Percentiles rank a stretch among this genome's conserved stretches.
These are phyloP conservation scores for Bembecia ichneumoniformis DNA, from an alignment of 2,888 invertebrate species.

Conservation along the genomic window DNA sequence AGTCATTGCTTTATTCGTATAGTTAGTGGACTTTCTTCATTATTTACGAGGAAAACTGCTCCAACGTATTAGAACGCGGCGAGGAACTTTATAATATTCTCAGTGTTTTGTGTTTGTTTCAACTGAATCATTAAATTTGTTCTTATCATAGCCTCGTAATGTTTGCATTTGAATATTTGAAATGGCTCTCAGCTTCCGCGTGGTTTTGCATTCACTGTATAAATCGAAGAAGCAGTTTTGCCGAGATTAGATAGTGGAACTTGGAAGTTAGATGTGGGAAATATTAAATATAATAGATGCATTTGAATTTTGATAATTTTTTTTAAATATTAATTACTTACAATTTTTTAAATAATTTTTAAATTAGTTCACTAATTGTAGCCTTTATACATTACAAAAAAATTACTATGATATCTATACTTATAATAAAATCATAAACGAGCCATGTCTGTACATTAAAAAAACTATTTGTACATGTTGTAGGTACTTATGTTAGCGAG, in stretches of 20 bases:
- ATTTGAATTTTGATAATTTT: too few species aligned
- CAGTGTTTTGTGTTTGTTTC: neutral
- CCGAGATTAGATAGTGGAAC: conserved; percentile 7
- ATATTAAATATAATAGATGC: conserved; percentile 11
- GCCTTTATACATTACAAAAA: too few species aligned
- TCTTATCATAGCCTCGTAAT: conserved; percentile 22
- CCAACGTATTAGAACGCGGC: neutral
- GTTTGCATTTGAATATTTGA: conserved; percentile 34
- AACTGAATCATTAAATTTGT: conserved; percentile 16
- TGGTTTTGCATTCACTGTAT: conserved; percentile 12
- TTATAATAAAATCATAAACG: too few species aligned
- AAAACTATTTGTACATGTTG: too few species aligned
- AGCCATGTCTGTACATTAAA: too few species aligned
- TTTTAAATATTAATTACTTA: neutral
- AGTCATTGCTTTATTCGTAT: too few species aligned
- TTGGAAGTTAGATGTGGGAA: conserved; percentile 3
- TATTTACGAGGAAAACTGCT: neutral
- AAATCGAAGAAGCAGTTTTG: conserved; percentile 9
- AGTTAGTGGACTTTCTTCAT: neutral
- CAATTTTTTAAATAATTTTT: too few species aligned
- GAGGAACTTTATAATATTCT: neutral
- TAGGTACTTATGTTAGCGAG: too few species aligned
- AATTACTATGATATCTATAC: too few species aligned
- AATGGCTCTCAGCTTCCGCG: conserved; percentile 24
- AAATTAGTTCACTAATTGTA: too few species aligned